A percentile compares a stretch with the other conserved stretches of the same genome.
Conservation (phyloP, 2,888 invertebrate species). For the Hirtodrosophila histrioides region DNA sequence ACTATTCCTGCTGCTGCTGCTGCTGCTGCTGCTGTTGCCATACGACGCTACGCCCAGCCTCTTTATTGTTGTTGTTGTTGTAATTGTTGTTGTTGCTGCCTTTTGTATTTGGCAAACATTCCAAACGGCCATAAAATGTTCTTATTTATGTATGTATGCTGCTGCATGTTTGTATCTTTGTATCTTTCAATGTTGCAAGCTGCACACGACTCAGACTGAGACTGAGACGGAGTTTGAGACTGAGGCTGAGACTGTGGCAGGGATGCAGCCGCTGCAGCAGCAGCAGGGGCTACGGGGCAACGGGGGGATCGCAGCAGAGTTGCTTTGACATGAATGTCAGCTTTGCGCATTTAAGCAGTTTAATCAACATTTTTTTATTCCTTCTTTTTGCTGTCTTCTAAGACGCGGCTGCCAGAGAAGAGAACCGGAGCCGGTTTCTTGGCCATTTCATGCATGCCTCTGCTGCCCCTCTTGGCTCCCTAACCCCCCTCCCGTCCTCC, state of each 20-base stretch:
- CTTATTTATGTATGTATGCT: conserved; percentile 73
- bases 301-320: conserved; percentile 32
- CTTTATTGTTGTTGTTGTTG: conserved; percentile 37
- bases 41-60: conserved; percentile 62
- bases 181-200: conserved; percentile 35
- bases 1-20: conserved; percentile 63
- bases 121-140: conserved; percentile 77
- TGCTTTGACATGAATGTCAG: conserved; percentile 82
- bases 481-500: not conserved
- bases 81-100: conserved; percentile 33
- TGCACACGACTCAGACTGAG: conserved; percentile 36
- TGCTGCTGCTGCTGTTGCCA: conserved; percentile 35
- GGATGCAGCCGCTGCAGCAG: not conserved
- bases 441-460: conserved; percentile 61
- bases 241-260: conserved; percentile 1
- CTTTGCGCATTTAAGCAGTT: conserved; percentile 81
- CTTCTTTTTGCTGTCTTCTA: conserved; percentile 54
- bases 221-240: conserved; percentile 1
- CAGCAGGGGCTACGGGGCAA: not conserved
- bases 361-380: conserved; percentile 69
- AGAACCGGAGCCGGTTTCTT: conserved; percentile 67
- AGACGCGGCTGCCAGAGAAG: conserved; percentile 43
- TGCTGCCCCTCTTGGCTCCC: not conserved
- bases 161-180: conserved; percentile 18
- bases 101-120: conserved; percentile 69